Conservation (phyloP, 1,140 invertebrate species). For the Drosophila neocordata region DNA sequence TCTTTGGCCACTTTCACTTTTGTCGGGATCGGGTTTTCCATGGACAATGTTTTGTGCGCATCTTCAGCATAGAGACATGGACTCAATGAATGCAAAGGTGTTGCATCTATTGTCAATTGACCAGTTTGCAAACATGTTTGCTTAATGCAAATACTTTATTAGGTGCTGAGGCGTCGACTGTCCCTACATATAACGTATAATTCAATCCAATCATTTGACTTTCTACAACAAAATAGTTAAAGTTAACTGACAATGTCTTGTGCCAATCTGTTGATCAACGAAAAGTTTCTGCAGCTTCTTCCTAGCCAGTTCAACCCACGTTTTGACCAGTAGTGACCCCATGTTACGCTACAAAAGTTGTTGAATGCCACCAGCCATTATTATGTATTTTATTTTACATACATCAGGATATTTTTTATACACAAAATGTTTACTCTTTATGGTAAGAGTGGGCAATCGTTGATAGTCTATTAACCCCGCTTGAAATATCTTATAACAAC, state of each 20-base stretch:
- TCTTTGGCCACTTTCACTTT: slow-evolving; percentile 56
- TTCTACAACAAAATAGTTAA: neutral
- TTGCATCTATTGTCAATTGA: slow-evolving; percentile 20
- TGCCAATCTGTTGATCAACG: neutral
- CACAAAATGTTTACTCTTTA: neutral
- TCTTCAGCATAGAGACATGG: slow-evolving; percentile 41
- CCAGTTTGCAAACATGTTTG: slow-evolving; percentile 49
- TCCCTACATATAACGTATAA: neutral
- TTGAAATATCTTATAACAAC: neutral
- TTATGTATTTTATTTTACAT: neutral
- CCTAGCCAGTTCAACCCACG: neutral
- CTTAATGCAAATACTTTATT: slow-evolving; percentile 18
- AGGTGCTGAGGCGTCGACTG: neutral
- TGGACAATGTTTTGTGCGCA: no score
- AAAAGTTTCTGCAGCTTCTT: neutral
- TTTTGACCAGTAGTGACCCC: slow-evolving; percentile 1
- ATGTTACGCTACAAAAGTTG: neutral
- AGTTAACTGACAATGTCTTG: neutral
- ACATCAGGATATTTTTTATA: neutral
- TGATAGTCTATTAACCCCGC: neutral
- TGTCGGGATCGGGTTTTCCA: slow-evolving; percentile 28
- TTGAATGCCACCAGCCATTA: neutral
- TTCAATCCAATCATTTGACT: slow-evolving; percentile 2
- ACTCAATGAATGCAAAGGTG: slow-evolving; percentile 3
- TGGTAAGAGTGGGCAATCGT: neutral